phyloP scores from a whole-genome alignment of 1,140 invertebrate genomes.

The Ceratina australensis region DNA sequence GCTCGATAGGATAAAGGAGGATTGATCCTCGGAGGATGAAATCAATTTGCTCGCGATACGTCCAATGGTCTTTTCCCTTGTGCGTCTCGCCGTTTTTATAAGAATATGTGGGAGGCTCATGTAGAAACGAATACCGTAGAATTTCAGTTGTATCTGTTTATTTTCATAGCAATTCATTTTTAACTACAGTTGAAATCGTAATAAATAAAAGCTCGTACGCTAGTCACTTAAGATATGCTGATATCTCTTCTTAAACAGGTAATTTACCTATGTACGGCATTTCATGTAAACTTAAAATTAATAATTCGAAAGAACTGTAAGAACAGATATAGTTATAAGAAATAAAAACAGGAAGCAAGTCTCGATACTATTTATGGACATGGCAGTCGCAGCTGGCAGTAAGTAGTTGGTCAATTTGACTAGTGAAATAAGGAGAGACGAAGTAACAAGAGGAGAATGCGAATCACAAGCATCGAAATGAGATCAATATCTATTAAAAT shows the following conservation, averaged over 20 bases:
- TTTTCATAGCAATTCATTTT: conserved; percentile 50
- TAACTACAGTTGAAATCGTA: conserved; percentile 56
- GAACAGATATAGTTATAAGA: too few species aligned
- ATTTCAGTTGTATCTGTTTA: conserved; percentile 20
- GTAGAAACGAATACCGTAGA: too few species aligned
- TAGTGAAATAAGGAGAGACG: conserved; percentile 6
- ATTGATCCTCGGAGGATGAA: conserved; percentile 29
- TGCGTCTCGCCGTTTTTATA: background rate
- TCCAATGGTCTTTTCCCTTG: background rate
- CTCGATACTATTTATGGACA: conserved; percentile 21
- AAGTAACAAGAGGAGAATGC: background rate
- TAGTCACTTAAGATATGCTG: conserved; percentile 33
- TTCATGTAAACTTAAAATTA: background rate
- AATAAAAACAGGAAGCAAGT: background rate
- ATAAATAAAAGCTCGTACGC: conserved; percentile 48
- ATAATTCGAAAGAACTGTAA: background rate
- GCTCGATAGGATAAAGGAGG: conserved; percentile 60
- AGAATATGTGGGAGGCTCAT: background rate
- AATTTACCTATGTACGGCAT: too few species aligned
- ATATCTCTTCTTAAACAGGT: conserved; percentile 11
- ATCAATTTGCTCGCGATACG: background rate
- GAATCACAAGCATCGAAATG: background rate
- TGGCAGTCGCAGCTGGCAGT: conserved; percentile 41
- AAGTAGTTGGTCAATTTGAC: conserved; percentile 35
- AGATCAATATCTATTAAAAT: background rate